A percentile compares a stretch with the other conserved stretches of the same genome.
Evolutionary conservation across 2,888 invertebrate genomes (phyloP).

Genomic region (Folsomia manolachei): DNA sequence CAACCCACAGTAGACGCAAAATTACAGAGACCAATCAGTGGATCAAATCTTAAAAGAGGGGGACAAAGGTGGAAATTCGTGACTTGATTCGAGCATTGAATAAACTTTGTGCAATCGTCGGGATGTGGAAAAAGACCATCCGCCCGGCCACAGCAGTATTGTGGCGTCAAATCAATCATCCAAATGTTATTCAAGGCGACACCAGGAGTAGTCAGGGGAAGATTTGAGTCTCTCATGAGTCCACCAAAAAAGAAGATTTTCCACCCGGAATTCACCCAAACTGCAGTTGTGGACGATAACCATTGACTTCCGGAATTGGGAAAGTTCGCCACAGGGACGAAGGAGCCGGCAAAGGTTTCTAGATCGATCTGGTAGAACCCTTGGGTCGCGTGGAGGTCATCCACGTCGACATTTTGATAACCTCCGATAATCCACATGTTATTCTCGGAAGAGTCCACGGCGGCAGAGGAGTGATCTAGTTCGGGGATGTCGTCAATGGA

Average conservation of each 20-base stretch:
- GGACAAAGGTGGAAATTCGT: neutral
- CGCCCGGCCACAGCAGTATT: neutral
- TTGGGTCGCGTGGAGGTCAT: neutral
- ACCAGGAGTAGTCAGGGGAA: neutral
- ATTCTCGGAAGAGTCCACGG: neutral
- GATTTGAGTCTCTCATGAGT: neutral
- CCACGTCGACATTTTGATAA: too few species aligned
- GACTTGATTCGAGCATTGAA: neutral
- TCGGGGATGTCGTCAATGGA: neutral
- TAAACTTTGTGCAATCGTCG: constrained; percentile 5
- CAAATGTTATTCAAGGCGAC: neutral
- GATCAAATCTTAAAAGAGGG: neutral
- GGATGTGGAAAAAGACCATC: neutral
- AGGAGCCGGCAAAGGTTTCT: neutral
- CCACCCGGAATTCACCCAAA: neutral
- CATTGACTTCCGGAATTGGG: neutral
- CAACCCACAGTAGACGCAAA: neutral
- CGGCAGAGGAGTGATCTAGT: neutral
- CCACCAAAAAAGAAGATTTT: neutral
- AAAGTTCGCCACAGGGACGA: neutral
- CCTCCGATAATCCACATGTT: neutral
- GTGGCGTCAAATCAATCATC: neutral
- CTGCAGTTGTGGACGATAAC: neutral
- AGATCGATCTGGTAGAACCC: neutral
- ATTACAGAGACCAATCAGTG: neutral